Conservation (phyloP, 2,113 vertebrate species). For the Corvus moneduloides region DNA sequence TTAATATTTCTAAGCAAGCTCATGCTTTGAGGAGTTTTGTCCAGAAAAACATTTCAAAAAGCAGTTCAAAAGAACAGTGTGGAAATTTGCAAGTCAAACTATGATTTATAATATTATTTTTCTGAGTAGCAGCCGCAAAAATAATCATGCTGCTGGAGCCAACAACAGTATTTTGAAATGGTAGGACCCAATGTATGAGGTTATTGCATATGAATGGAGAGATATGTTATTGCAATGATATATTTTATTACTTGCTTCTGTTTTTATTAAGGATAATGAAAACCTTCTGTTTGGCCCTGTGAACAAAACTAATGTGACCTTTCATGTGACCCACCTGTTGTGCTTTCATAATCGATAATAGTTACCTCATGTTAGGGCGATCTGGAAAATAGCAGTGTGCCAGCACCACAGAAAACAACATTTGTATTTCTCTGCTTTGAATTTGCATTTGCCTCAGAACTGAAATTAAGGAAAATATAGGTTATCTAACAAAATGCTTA, state of each 20-base stretch:
- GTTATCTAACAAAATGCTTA: slow-evolving; percentile 64
- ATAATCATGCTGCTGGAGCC: slow-evolving; percentile 51
- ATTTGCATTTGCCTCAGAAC: slow-evolving; percentile 38
- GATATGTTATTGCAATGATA: slow-evolving; percentile 80
- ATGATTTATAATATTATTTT: slow-evolving; percentile 72
- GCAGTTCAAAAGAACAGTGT: slow-evolving; percentile 51
- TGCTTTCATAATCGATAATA: slow-evolving; percentile 82
- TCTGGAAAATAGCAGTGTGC: slow-evolving; percentile 69
- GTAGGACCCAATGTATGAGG: slow-evolving; percentile 62
- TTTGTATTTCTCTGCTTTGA: slow-evolving; percentile 57
- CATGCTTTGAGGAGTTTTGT: slow-evolving; percentile 40
- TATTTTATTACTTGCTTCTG: slow-evolving; percentile 82
- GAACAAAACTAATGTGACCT: slow-evolving; percentile 83
- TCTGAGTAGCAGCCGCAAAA: slow-evolving; percentile 61
- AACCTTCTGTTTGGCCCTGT: slow-evolving; percentile 84
- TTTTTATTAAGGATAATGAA: slow-evolving; percentile 87
- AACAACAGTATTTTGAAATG: slow-evolving; percentile 66
- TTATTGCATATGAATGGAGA: slow-evolving; percentile 71
- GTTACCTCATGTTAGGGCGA: slow-evolving; percentile 78
- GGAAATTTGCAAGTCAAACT: slow-evolving; percentile 56
- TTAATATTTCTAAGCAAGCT: slow-evolving; percentile 40
- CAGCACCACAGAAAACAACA: slow-evolving; percentile 60
- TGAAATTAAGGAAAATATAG: slow-evolving; percentile 53
- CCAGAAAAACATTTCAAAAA: slow-evolving; percentile 46
- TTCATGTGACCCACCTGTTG: slow-evolving; percentile 89